Evolutionary conservation across 1,140 invertebrate species (phyloP).

Genomic region (Apis dorsata): DNA sequence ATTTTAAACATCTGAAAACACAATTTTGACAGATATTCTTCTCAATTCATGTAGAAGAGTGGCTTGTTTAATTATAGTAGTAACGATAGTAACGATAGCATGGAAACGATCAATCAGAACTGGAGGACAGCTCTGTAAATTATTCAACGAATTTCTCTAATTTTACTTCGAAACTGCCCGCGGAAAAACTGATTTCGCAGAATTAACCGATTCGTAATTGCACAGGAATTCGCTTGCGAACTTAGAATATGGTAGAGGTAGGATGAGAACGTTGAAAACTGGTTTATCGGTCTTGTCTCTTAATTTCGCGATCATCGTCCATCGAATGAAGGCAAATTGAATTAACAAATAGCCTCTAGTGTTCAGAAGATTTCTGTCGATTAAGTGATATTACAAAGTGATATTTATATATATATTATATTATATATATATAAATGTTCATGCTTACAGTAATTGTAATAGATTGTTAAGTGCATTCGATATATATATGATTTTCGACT

Average conservation of each 20-base stretch:
- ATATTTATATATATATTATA: too few relatives aligned
- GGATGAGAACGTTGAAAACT: background rate
- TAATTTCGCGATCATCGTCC: background rate
- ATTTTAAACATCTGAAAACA: too few relatives aligned
- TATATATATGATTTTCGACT: too few relatives aligned
- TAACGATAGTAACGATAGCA: background rate
- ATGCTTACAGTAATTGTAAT: too few relatives aligned
- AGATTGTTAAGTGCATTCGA: too few relatives aligned
- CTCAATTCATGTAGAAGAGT: background rate
- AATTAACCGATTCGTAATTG: constrained; percentile 1
- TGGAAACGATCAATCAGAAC: constrained; percentile 14
- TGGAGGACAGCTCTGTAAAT: constrained; percentile 15
- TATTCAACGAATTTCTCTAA: constrained; percentile 24
- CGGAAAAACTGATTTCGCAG: constrained; percentile 14
- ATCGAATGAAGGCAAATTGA: background rate
- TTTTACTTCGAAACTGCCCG: background rate
- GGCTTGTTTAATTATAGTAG: background rate
- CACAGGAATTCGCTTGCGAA: background rate
- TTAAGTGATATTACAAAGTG: too few relatives aligned
- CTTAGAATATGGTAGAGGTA: background rate
- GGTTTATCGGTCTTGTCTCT: background rate
- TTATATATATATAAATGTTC: too few relatives aligned
- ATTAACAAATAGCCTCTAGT: background rate
- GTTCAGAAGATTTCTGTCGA: background rate
- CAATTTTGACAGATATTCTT: too few relatives aligned